Conservation (phyloP, 2,888 invertebrate genomes). For the Melinaea menophilus region DNA sequence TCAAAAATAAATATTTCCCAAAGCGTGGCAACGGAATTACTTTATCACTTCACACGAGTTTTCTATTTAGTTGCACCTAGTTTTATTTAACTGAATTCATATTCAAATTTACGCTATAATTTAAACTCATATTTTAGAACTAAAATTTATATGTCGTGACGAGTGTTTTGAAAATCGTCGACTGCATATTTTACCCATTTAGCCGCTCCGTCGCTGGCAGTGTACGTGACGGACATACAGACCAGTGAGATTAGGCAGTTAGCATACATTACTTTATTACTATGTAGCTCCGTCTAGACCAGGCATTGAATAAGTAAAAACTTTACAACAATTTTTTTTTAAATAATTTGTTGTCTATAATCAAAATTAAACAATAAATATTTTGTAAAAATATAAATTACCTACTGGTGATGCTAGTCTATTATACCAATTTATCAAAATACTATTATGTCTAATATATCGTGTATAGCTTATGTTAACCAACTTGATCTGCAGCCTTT, state of each 20-base stretch:
- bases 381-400: too few relatives aligned
- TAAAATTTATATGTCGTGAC: conserved; percentile 26
- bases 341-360: too few relatives aligned
- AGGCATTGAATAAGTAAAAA: too few relatives aligned
- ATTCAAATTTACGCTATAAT: conserved; percentile 2
- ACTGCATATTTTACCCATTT: conserved; percentile 48
- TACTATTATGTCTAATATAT: too few relatives aligned
- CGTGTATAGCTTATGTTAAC: too few relatives aligned
- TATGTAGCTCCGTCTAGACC: neutral
- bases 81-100: neutral
- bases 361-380: too few relatives aligned
- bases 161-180: conserved; percentile 41
- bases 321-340: too few relatives aligned
- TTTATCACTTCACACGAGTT: neutral
- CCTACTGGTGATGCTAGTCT: too few relatives aligned
- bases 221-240: conserved; percentile 45
- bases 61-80: neutral
- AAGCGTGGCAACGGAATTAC: neutral
- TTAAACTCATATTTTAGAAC: conserved; percentile 24
- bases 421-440: too few relatives aligned
- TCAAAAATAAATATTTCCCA: neutral
- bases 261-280: neutral
- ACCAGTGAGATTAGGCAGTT: conserved; percentile 15
- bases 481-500: too few relatives aligned
- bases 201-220: conserved; percentile 42